Evolutionary conservation across 2,797 vertebrate genomes (phyloP).

Genomic region (Stomatorhinus walkeri): DNA sequence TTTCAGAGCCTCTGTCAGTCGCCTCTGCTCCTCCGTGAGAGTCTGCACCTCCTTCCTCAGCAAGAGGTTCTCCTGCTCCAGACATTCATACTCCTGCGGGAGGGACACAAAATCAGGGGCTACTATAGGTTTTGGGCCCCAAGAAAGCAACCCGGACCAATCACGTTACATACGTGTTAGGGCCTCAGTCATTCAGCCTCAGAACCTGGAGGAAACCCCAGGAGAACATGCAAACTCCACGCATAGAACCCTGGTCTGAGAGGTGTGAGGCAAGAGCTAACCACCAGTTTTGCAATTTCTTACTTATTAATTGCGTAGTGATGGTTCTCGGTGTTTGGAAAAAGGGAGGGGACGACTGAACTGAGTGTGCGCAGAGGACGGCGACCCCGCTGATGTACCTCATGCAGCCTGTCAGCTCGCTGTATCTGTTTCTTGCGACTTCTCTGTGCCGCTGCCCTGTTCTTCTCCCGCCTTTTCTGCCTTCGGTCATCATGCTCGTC

Average conservation of each 20-base stretch:
- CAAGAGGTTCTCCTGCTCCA: constrained; percentile 78
- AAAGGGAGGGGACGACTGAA: neutral
- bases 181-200: neutral
- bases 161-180: neutral
- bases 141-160: neutral
- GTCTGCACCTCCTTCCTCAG: constrained; percentile 79
- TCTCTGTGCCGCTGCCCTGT: constrained; percentile 84
- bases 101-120: neutral
- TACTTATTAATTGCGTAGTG: neutral
- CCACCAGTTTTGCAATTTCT: neutral
- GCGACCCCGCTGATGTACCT: constrained; percentile 53
- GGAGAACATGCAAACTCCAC: neutral
- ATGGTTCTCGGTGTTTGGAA: neutral
- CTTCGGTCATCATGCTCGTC: constrained; percentile 64
- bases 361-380: neutral
- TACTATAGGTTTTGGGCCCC: neutral
- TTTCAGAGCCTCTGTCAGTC: constrained; percentile 68
- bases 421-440: constrained; percentile 85
- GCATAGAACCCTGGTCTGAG: neutral
- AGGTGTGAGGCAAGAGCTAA: neutral
- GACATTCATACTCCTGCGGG: constrained; percentile 74
- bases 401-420: constrained; percentile 80
- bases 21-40: constrained; percentile 77
- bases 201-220: neutral
- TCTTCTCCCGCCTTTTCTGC: constrained; percentile 81